phyloP scores from a whole-genome alignment of 2,113 vertebrate species.

The Enhydra lutris region DNA sequence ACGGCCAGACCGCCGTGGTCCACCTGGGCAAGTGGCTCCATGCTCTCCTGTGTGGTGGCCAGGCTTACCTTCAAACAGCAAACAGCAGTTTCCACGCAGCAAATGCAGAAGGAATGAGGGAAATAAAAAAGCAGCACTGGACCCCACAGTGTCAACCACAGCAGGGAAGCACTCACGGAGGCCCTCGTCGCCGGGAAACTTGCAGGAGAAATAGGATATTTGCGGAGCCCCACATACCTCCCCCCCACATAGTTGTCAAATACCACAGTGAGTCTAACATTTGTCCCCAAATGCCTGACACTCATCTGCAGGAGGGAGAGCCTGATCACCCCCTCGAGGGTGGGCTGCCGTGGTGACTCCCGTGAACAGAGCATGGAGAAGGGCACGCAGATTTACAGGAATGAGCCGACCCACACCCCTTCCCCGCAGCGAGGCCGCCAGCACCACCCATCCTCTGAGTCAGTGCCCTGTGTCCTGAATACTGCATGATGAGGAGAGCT shows the following conservation, averaged over 20 bases:
- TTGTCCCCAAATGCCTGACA: too few relatives aligned
- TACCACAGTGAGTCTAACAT: neutral
- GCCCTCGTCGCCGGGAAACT: neutral
- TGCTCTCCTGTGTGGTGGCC: neutral
- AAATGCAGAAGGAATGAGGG: neutral
- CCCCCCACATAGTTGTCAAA: neutral
- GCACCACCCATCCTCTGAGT: neutral
- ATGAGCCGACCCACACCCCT: neutral
- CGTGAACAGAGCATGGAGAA: neutral
- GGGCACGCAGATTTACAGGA: neutral
- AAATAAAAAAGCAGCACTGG: neutral
- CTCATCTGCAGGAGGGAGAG: neutral
- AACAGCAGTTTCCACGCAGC: neutral
- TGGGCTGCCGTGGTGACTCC: accelerated
- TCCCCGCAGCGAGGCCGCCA: neutral
- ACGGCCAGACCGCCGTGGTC: neutral
- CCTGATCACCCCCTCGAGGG: accelerated
- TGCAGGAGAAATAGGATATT: neutral
- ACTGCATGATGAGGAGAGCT: neutral
- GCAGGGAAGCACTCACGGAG: neutral
- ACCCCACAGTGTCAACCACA: neutral
- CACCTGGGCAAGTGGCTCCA: neutral
- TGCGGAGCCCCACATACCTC: neutral
- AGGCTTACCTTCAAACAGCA: neutral
- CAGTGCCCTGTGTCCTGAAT: neutral